Base-by-base conservation (phyloP, 2,888 invertebrate genomes). In the Meta bourneti region DNA sequence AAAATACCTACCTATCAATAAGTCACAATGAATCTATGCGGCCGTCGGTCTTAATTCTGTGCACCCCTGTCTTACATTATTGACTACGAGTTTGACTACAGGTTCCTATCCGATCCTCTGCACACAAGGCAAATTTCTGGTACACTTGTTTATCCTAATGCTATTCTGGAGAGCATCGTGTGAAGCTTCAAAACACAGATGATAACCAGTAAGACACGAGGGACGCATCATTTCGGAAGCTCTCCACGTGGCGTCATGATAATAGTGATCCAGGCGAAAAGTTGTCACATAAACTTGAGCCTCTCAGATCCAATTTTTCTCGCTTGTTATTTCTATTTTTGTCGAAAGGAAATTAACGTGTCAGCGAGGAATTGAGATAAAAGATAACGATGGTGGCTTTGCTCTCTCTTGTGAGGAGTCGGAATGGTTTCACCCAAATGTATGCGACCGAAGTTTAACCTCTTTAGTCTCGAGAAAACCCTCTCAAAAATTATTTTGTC, bases 271-370 rank as follows among this genome's bases (percentile, higher is more conserved):
- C 61, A 9, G 69, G 16, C 20, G 20, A 19, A 72, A 54, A 16
- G 16, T 20, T 79, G 34, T 61, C 61, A 16, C 79, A 61, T 79
- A 79, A 79, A 79, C 61, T 61, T 34, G 19, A 34, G 34, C 34
- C 34, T 34, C 8, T 19, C 54, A 54, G 9, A 61, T 11, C 61
- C 34, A 79, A 79, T 61, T 79, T 79, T 61, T 34, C 16, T 34
- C 11, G 11, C 6, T 34, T 34, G 79, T 79, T 61, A 61, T 11
- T 20, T 79, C 61, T 79, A 34, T 16, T 11, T 7, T n/a, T 61
- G 20, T 11, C 13, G 20, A 48, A 79, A 61, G 16, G 16, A 79
- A 79, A 61, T 54, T 79, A 79, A 79, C 34, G 54, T 19, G 52
- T 34, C 34, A 54, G 8, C n/a, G 51, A 69, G 7, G 34, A 79